Evolutionary conservation across 2,113 vertebrate genomes (phyloP).

Genomic region (Chionis minor): DNA sequence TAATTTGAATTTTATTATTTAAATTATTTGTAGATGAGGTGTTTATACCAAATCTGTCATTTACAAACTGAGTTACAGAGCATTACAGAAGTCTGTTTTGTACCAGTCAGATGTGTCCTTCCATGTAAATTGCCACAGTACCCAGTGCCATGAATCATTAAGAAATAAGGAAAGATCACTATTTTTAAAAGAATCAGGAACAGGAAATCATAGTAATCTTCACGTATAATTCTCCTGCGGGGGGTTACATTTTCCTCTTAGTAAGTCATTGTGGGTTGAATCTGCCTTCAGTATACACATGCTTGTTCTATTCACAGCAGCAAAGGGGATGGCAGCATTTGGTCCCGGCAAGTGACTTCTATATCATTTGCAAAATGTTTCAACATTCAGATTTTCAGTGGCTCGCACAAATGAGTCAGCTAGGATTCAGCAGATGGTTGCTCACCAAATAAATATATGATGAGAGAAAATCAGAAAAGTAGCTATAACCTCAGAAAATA

Average conservation of each 20-base stretch:
- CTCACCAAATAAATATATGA: background rate
- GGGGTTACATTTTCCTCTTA: background rate
- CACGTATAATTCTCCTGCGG: background rate
- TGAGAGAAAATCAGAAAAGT: background rate
- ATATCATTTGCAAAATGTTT: background rate
- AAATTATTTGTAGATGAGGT: background rate
- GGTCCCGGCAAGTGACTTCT: background rate
- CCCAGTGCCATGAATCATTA: background rate
- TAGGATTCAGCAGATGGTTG: background rate
- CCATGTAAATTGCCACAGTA: background rate
- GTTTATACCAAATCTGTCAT: background rate
- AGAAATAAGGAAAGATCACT: background rate
- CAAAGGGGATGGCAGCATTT: background rate
- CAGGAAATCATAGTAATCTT: background rate
- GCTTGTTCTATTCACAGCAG: background rate
- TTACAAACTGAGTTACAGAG: background rate
- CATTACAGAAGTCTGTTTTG: background rate
- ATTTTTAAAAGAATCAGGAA: background rate
- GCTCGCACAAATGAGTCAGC: background rate
- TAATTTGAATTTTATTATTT: background rate
- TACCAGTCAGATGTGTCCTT: background rate
- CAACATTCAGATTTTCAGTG: background rate
- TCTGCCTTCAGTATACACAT: background rate
- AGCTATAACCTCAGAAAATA: background rate
- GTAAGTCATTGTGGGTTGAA: background rate